Base-by-base conservation (phyloP, 2,113 vertebrate genomes). In the Oostethus manadensis region DNA sequence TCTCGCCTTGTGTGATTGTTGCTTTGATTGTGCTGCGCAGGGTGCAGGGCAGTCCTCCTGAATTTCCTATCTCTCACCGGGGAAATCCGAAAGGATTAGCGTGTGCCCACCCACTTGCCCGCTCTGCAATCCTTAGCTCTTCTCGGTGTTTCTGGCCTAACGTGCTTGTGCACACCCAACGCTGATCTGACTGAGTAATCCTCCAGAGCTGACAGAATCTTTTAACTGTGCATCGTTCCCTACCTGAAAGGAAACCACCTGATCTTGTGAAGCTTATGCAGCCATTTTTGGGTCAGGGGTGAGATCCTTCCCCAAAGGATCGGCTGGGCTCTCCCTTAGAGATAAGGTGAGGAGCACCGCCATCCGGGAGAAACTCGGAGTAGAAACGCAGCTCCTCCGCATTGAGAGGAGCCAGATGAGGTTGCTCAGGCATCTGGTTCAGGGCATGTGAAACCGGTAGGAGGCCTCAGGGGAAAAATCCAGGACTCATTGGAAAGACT, bases 11-110 rank as follows among this genome's bases (percentile, higher is more conserved):
- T 70, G 18, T 23, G 66, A 72, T 59, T 71, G 66, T 59, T 71
- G 60, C 66, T 78, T 62, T 76, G 72, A 74, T 81, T 66, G 56
- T 33, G 44, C 43, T 61, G 48, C 65, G 42, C 38, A 42, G 53
- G 35, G 60, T 60, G 69, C 43, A 35, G 76, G 50, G 44, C 64
- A 53, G 62, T 59, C 53, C n/a, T 66, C 54, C 60, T 59, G 22
- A 40, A 23, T 67, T 74, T 77, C 51, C 70, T 68, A 53, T 68
- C 17, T 38, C 54, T 33, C 16, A 8, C 8, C 38, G 51, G 49
- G 58, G 46, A 72, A 70, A 40, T 18, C 66, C 60, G 40, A 56
- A 68, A 57, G 57, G 58, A 69, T 71, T 14, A 61, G 20, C 2
- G 13, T 46, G 51, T 60, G 15, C 21, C 67, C 55, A 64, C 29